Conservation (phyloP, 2,113 vertebrate genomes). For the Myocastor coypus region DNA sequence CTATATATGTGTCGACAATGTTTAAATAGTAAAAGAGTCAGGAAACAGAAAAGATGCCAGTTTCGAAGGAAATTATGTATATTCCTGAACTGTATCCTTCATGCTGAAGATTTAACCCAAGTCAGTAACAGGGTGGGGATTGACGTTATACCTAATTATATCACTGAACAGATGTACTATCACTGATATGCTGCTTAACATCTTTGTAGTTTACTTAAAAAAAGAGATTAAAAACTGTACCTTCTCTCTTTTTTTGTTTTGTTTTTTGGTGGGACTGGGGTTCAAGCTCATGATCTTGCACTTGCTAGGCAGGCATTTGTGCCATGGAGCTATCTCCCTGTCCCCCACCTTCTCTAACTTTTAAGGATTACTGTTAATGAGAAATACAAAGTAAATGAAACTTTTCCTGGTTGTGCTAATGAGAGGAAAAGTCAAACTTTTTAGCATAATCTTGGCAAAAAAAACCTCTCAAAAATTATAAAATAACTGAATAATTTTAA, state of each 20-base stretch:
- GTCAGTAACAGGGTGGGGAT: background rate
- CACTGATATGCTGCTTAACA: conserved; percentile 29
- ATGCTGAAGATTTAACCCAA: conserved; percentile 11
- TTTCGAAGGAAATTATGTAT: conserved; percentile 42
- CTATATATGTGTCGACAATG: background rate
- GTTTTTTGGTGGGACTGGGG: too few relatives aligned
- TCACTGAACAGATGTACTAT: conserved; percentile 21
- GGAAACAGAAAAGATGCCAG: background rate
- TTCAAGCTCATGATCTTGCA: too few relatives aligned
- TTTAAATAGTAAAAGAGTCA: background rate
- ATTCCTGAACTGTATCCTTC: conserved; percentile 30
- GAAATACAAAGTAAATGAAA: conserved; percentile 31
- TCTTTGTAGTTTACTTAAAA: conserved; percentile 33
- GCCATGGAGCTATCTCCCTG: too few relatives aligned
- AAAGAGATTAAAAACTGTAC: conserved; percentile 40
- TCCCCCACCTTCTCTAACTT: conserved; percentile 42
- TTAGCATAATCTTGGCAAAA: conserved; percentile 42
- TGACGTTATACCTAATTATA: conserved; percentile 47
- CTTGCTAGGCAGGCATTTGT: too few relatives aligned
- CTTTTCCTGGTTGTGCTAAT: background rate
- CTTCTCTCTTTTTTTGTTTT: too few relatives aligned
- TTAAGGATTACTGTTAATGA: conserved; percentile 35
- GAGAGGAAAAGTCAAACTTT: conserved; percentile 36
- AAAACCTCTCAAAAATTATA: conserved; percentile 26
- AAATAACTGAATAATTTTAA: too few relatives aligned